Base-by-base conservation (phyloP, 2,113 vertebrate genomes). In the Datnioides undecimradiatus region DNA sequence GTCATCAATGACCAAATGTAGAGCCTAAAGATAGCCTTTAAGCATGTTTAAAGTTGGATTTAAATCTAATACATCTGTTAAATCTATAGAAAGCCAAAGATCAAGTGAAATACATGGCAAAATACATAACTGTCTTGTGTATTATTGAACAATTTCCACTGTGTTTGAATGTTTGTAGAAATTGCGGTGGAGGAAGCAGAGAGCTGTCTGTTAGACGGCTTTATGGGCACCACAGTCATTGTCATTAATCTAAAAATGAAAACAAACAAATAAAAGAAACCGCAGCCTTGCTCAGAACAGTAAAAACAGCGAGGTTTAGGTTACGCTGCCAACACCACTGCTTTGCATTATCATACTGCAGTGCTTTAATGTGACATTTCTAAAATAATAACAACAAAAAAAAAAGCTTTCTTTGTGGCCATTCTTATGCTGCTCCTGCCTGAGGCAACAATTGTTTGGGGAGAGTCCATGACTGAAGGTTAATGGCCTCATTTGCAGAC, bases 401-500 rank as follows among this genome's bases (percentile, higher is more conserved):
- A n/a, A n/a, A n/a, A n/a, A n/a, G n/a, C 11, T 34, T 17, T 51
- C 4, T 63, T 27, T 25, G 38, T 49, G 45, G 8, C 11, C 25
- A 13, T 29, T 16, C 14, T 52, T 12, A 8, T n/a, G 14, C 13
- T 29, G 34, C 23, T 14, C 27, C 64, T 74, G 75, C 76, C 71
- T 51, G 48, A 58, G 59, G 71, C 46, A 5, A 36, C n/a, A 63
- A 48, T 12, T 33, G 19, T 19, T 23, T 29, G 31, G n/a, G 21
- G 21, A 40, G 21, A 59, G 19, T 36, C 16, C 0, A 3, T 38
- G 27, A 38, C 51, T 83, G 27, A 76, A 73, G 68, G 62, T 75
- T 41, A 74, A 86, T 51, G 48, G 38, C 5, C n/a, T 57, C 25
- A 48, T 72, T 54, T 78, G 14, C 40, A 38, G 19, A 48, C 36